A percentile compares a stretch with the other conserved stretches of the same genome.
Evolutionary conservation across 2,113 vertebrate species (phyloP).

Genomic region (Passer montanus): DNA sequence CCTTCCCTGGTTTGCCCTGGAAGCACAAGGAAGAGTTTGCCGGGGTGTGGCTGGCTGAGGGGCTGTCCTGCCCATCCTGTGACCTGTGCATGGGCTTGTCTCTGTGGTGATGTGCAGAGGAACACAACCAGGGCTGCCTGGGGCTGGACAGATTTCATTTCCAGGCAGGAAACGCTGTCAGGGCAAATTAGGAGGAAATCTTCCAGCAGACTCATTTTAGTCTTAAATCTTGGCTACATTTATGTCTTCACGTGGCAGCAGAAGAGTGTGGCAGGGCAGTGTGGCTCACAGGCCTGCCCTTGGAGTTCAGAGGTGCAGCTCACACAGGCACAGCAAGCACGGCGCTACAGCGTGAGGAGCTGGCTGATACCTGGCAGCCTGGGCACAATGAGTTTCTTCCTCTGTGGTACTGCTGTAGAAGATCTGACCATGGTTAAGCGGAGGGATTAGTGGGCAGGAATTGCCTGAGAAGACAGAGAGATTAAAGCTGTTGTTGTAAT

Average conservation of each 20-base stretch:
- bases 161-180: conserved; percentile 22
- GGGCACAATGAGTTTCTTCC: background rate
- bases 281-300: background rate
- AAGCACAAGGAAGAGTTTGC: background rate
- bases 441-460: conserved; percentile 31
- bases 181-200: conserved; percentile 9
- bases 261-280: background rate
- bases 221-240: background rate
- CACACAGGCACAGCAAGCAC: background rate
- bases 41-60: accelerated
- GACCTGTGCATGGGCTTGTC: background rate
- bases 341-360: accelerated
- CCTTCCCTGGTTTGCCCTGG: background rate
- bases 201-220: conserved; percentile 2
- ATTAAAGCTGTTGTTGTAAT: conserved; percentile 34
- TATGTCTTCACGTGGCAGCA: background rate
- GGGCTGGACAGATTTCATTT: background rate
- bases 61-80: background rate
- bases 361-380: background rate
- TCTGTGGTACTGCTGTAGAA: background rate
- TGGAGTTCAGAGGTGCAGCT: background rate
- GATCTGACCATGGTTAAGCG: background rate
- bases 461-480: conserved; percentile 6
- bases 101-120: background rate
- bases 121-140: background rate